Evolutionary conservation across 2,113 vertebrate species (phyloP).

Genomic region (Anolis sagrei): DNA sequence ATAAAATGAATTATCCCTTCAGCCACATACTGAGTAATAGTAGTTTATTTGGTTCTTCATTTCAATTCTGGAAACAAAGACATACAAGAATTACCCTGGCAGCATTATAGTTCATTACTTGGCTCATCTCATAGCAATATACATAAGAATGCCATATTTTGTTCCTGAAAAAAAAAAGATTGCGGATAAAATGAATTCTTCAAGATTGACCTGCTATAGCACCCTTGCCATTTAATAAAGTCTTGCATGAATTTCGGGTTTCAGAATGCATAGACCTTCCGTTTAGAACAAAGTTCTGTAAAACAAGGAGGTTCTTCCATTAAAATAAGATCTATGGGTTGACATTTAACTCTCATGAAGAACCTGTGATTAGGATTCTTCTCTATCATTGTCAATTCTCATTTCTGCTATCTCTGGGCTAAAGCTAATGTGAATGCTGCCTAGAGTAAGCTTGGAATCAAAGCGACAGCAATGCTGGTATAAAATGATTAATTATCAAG

Average conservation of each 20-base stretch:
- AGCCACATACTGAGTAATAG: constrained; percentile 20
- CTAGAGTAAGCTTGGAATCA: too few relatives aligned
- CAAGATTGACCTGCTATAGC: neutral
- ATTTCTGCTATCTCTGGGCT: neutral
- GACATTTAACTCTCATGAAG: neutral
- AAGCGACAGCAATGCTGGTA: too few relatives aligned
- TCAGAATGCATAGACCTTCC: neutral
- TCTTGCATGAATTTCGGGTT: neutral
- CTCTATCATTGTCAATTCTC: neutral
- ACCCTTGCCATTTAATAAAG: neutral
- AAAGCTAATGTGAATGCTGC: too few relatives aligned
- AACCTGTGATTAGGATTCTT: neutral
- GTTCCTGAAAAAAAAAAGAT: constrained; percentile 24
- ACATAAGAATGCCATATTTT: constrained; percentile 1
- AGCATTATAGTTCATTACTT: constrained; percentile 28
- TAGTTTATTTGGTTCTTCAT: constrained; percentile 21
- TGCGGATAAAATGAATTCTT: constrained; percentile 16
- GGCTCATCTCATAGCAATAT: constrained; percentile 29
- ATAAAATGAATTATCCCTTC: constrained; percentile 22
- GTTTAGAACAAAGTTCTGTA: neutral
- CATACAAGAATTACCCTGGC: constrained; percentile 26
- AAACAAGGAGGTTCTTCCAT: neutral
- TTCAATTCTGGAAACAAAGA: constrained; percentile 30
- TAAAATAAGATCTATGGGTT: neutral
- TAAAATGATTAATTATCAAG: too few relatives aligned